Percentiles rank a stretch among this genome's conserved stretches.
Conservation (phyloP, 2,888 invertebrate species). For the Philereme vetulata region DNA sequence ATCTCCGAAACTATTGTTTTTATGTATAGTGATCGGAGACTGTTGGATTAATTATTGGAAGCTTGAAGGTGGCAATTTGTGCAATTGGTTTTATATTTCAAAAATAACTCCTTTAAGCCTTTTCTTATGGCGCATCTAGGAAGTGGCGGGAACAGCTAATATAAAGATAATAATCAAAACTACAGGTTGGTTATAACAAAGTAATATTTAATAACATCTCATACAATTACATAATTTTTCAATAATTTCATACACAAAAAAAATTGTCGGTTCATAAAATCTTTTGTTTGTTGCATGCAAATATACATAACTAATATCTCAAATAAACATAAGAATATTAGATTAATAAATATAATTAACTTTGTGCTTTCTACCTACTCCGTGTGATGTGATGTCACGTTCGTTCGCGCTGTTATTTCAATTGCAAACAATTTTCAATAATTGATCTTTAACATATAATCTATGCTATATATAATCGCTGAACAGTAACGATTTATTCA, state of each 20-base stretch:
- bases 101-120: too few species aligned
- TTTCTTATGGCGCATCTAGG: too few species aligned
- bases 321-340: conserved; percentile 30
- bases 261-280: conserved; percentile 57
- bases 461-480: conserved; percentile 1
- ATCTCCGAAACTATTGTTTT: too few species aligned
- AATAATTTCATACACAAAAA: conserved; percentile 52
- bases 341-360: conserved; percentile 38
- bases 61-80: too few species aligned
- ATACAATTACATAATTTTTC: conserved; percentile 46
- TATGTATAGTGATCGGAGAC: too few species aligned
- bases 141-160: background rate
- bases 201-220: conserved; percentile 68
- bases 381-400: conserved; percentile 9
- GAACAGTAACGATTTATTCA: conserved; percentile 17
- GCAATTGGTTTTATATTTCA: too few species aligned
- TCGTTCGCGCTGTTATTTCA: conserved; percentile 36
- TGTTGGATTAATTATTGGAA: too few species aligned
- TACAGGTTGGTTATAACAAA: conserved; percentile 45
- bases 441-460: background rate
- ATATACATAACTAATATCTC: conserved; percentile 44
- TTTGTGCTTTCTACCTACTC: conserved; percentile 52
- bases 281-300: conserved; percentile 58
- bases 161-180: conserved; percentile 31
- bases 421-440: conserved; percentile 11